A percentile compares a stretch with the other conserved stretches of the same genome.
These are phyloP conservation scores for Pocillopora grandis DNA, from an alignment of 92 coral and sea anemone species.

Conservation along the genomic window DNA sequence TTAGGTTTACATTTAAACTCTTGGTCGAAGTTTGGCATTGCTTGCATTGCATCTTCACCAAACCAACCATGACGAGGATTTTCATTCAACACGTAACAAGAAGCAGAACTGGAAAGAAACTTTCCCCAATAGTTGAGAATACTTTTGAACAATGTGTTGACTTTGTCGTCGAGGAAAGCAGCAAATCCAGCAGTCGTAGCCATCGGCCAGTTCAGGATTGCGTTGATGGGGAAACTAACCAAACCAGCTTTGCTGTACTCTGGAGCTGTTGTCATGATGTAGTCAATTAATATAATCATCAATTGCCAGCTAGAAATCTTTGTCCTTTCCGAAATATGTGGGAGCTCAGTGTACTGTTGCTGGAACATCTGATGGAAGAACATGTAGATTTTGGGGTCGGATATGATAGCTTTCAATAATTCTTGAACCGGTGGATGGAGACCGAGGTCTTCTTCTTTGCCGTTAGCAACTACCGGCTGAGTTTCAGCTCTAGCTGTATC, in stretches of 20 bases:
- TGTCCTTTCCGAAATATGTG: slow-evolving; percentile 33
- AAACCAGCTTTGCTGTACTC: slow-evolving; percentile 51
- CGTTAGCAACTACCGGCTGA: slow-evolving; percentile 10
- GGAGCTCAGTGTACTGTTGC: slow-evolving; percentile 46
- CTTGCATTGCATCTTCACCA: slow-evolving; percentile 56
- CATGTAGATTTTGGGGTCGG: slow-evolving; percentile 69
- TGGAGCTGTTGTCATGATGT: slow-evolving; percentile 63
- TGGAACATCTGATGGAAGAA: slow-evolving; percentile 72
- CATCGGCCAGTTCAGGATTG: slow-evolving; percentile 66
- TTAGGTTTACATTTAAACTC: slow-evolving; percentile 60
- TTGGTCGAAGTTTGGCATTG: slow-evolving; percentile 57
- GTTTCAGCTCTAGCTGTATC: slow-evolving; percentile 37
- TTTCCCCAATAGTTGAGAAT: slow-evolving; percentile 68
- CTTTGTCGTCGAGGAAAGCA: slow-evolving; percentile 69
- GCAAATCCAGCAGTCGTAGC: slow-evolving; percentile 72
- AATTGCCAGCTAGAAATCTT: slow-evolving; percentile 55
- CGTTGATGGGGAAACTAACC: slow-evolving; percentile 56
- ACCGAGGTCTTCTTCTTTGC: slow-evolving; percentile 12
- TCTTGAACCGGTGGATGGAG: slow-evolving; percentile 58
- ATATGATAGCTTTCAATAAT: slow-evolving; percentile 37
- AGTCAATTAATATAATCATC: slow-evolving; percentile 57
- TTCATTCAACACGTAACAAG: slow-evolving; percentile 47
- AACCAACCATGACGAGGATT: slow-evolving; percentile 62
- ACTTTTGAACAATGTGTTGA: slow-evolving; percentile 53
- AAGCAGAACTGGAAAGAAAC: slow-evolving; percentile 34